Percentiles rank a stretch among this genome's conserved stretches.
Evolutionary conservation across 2,113 vertebrate genomes (phyloP).

Genomic region (Pitta sordida): DNA sequence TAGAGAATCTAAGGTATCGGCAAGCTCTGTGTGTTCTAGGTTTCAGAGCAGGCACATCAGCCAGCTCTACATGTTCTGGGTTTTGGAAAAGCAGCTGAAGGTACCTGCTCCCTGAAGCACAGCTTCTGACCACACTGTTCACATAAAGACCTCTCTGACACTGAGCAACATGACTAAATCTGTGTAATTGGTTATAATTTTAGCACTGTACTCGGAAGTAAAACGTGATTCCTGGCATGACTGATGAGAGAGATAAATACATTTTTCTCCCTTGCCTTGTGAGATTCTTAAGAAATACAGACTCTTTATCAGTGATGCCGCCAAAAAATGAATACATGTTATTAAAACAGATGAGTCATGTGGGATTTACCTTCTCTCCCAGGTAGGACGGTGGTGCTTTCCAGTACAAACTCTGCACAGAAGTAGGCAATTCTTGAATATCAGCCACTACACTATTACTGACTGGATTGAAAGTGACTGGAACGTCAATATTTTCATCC

Average conservation of each 20-base stretch:
- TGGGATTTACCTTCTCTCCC: slow-evolving; percentile 83
- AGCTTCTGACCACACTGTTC: not conserved
- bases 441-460: slow-evolving; percentile 89
- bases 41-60: not conserved
- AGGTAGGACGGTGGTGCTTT: slow-evolving; percentile 85
- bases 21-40: rapidly evolving
- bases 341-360: not conserved
- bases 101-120: not conserved
- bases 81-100: not conserved
- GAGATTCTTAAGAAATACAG: too few relatives aligned
- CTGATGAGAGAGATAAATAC: not conserved
- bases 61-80: not conserved
- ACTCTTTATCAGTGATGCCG: not conserved
- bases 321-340: not conserved
- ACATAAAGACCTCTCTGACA: not conserved
- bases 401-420: slow-evolving; percentile 81
- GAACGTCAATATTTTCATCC: slow-evolving; percentile 69
- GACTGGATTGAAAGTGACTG: slow-evolving; percentile 82
- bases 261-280: too few relatives aligned
- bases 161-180: not conserved
- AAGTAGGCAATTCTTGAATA: slow-evolving; percentile 85
- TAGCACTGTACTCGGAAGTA: not conserved
- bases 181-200: not conserved
- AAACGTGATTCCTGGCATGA: not conserved
- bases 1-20: not conserved